These are phyloP conservation scores for Dynastes hyllus DNA, from an alignment of 2,888 invertebrate genomes.

Conservation along the genomic window DNA sequence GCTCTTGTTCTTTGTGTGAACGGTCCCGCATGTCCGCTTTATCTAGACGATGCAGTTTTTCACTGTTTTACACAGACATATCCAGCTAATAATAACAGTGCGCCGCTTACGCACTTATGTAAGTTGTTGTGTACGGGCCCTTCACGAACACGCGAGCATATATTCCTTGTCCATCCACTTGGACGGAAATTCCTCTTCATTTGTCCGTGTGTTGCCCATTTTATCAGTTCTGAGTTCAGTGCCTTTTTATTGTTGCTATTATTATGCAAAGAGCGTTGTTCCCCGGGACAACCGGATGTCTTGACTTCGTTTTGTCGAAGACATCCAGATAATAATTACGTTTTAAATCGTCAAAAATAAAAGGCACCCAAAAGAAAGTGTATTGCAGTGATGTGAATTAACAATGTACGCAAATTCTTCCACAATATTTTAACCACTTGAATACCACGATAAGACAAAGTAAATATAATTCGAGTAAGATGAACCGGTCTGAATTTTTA, in stretches of 20 bases:
- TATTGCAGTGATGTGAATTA: constrained; percentile 37
- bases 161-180: constrained; percentile 42
- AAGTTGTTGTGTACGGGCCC: constrained; percentile 44
- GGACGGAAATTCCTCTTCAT: constrained; percentile 36
- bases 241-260: constrained; percentile 48
- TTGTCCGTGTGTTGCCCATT: constrained; percentile 31
- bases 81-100: constrained; percentile 48
- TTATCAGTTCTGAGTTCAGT: constrained; percentile 46
- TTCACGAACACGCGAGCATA: constrained; percentile 19
- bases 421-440: background rate
- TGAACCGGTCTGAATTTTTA: constrained; percentile 21
- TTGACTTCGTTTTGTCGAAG: constrained; percentile 43
- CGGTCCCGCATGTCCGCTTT: constrained; percentile 45
- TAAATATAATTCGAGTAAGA: constrained; percentile 1
- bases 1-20: constrained; percentile 47
- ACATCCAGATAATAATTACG: constrained; percentile 19
- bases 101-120: constrained; percentile 45
- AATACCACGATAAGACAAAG: background rate
- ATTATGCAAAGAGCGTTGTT: constrained; percentile 51
- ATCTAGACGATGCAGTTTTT: constrained; percentile 47
- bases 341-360: constrained; percentile 11
- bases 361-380: constrained; percentile 2
- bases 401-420: background rate
- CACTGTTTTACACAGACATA: constrained; percentile 45
- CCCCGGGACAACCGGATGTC: constrained; percentile 47